Evolutionary conservation across 2,888 invertebrate species (phyloP).

Genomic region (Eledona agricola): DNA sequence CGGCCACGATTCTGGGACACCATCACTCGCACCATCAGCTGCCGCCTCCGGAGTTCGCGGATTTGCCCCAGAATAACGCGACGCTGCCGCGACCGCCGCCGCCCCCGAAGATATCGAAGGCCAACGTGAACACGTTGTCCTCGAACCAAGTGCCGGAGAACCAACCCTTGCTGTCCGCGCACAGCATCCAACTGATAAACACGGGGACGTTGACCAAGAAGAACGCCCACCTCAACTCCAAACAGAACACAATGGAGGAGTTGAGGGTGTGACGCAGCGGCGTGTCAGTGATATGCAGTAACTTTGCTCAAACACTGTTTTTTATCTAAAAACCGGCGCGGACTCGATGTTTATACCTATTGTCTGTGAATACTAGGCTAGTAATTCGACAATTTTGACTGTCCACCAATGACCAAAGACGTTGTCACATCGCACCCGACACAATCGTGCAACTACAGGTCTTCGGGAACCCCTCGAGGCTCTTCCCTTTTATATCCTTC

Average conservation of each 20-base stretch:
- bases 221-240: slow-evolving; percentile 72
- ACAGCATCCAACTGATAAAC: slow-evolving; percentile 81
- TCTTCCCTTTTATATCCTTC: slow-evolving; percentile 19
- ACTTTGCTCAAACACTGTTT: slow-evolving; percentile 51
- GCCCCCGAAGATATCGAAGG: slow-evolving; percentile 72
- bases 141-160: slow-evolving; percentile 73
- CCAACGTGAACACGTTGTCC: slow-evolving; percentile 65
- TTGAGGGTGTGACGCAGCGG: slow-evolving; percentile 79
- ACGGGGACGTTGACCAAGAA: slow-evolving; percentile 81
- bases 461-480: slow-evolving; percentile 8
- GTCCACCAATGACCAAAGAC: slow-evolving; percentile 26
- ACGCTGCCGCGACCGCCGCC: slow-evolving; percentile 76
- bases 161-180: slow-evolving; percentile 75
- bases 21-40: slow-evolving; percentile 82
- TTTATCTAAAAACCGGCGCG: too few species aligned
- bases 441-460: slow-evolving; percentile 24
- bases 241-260: slow-evolving; percentile 77
- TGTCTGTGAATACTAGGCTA: slow-evolving; percentile 46
- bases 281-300: slow-evolving; percentile 51
- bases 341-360: slow-evolving; percentile 38
- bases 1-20: slow-evolving; percentile 77
- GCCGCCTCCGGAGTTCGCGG: slow-evolving; percentile 86
- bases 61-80: slow-evolving; percentile 76
- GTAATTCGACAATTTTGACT: slow-evolving; percentile 13
- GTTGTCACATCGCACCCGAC: slow-evolving; percentile 13